Evolutionary conservation across 1,140 invertebrate genomes (phyloP).

Genomic region (Brachionus paranguensis): DNA sequence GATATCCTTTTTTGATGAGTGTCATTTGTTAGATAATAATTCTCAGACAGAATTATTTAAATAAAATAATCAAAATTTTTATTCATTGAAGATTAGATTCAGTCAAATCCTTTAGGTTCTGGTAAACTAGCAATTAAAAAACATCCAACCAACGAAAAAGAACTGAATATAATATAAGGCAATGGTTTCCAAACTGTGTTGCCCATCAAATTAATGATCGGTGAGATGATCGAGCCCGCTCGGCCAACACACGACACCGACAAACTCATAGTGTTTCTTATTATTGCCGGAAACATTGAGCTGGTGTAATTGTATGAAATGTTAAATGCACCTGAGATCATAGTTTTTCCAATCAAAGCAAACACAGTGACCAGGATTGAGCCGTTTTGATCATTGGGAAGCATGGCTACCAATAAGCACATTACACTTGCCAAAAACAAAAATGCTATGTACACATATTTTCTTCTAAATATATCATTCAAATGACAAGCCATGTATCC

Average conservation of each 20-base stretch:
- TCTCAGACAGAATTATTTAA: neutral
- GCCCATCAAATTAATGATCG: neutral
- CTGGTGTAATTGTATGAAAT: constrained; percentile 1
- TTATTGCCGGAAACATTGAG: neutral
- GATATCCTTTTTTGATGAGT: neutral
- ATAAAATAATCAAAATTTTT: neutral
- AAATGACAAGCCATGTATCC: neutral
- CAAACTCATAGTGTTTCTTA: neutral
- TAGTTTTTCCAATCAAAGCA: constrained; percentile 25
- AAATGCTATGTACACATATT: constrained; percentile 4
- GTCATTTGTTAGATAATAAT: neutral
- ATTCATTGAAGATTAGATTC: neutral
- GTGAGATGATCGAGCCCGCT: constrained; percentile 4
- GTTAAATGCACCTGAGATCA: neutral
- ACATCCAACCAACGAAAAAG: neutral
- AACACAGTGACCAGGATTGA: neutral
- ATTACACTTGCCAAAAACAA: neutral
- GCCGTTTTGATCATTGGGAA: neutral
- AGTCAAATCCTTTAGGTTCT: constrained; percentile 6
- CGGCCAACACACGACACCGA: neutral
- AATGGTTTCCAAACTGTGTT: neutral
- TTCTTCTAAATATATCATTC: constrained; percentile 15
- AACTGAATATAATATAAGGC: neutral
- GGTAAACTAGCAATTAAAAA: constrained; percentile 14
- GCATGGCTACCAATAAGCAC: neutral